phyloP scores from a whole-genome alignment of 2,888 invertebrate genomes.

The Sinopyrophorus schimmeli region DNA sequence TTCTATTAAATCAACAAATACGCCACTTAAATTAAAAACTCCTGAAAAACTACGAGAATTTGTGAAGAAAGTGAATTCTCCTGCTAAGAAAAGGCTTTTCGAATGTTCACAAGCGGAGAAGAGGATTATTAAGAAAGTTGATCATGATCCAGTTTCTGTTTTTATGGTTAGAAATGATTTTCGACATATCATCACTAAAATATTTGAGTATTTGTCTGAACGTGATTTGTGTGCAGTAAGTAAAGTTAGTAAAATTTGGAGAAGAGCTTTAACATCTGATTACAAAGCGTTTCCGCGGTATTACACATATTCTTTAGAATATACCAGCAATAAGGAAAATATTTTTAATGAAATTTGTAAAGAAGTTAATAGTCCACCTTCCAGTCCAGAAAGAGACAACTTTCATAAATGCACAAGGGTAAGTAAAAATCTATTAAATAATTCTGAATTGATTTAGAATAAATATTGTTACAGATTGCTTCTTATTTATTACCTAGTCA shows the following conservation, averaged over 20 bases:
- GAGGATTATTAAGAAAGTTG: slow-evolving; percentile 15
- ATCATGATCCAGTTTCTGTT: slow-evolving; percentile 29
- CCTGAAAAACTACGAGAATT: slow-evolving; percentile 40
- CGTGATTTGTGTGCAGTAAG: slow-evolving; percentile 47
- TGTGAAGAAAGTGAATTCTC: slow-evolving; percentile 36
- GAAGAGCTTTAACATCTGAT: slow-evolving; percentile 21
- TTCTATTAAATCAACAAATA: slow-evolving; percentile 34
- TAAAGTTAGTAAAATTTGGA: slow-evolving; percentile 42
- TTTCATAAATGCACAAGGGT: slow-evolving; percentile 28
- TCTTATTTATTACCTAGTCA: slow-evolving; percentile 42
- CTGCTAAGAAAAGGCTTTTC: slow-evolving; percentile 45
- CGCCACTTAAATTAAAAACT: slow-evolving; percentile 26
- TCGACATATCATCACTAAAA: slow-evolving; percentile 42
- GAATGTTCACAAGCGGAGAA: slow-evolving; percentile 15
- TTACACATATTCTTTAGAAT: slow-evolving; percentile 15
- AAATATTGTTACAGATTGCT: slow-evolving; percentile 37
- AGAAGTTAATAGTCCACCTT: slow-evolving; percentile 11
- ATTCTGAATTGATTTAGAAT: slow-evolving; percentile 10
- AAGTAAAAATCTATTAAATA: slow-evolving; percentile 10
- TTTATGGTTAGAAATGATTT: slow-evolving; percentile 33
- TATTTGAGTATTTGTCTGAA: slow-evolving; percentile 45
- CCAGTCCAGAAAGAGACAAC: slow-evolving; percentile 21
- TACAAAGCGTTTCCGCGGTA: slow-evolving; percentile 19
- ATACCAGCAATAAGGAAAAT: slow-evolving; percentile 39
- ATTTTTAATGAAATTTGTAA: slow-evolving; percentile 3